Evolutionary conservation across 2,888 invertebrate genomes (phyloP).

Genomic region (Spialia ferax): DNA sequence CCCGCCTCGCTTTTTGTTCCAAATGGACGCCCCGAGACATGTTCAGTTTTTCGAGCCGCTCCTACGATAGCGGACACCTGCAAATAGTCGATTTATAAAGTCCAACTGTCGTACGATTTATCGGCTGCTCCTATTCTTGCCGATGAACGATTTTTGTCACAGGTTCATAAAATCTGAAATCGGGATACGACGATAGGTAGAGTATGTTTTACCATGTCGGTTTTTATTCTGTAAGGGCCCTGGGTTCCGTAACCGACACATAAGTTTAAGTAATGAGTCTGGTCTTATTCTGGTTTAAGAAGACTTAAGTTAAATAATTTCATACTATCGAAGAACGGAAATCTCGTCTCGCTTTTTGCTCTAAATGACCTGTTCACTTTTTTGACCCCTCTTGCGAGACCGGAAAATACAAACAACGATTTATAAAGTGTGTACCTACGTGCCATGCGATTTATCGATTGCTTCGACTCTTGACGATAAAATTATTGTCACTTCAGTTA

Average conservation of each 20-base stretch:
- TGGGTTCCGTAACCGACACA: too few species aligned
- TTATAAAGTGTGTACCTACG: constrained; percentile 23
- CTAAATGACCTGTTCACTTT: constrained; percentile 68
- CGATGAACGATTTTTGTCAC: neutral
- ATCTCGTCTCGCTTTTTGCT: constrained; percentile 75
- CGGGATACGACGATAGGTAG: too few species aligned
- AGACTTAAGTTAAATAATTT: constrained; percentile 62
- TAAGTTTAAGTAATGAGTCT: too few species aligned
- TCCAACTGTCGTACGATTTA: constrained; percentile 14
- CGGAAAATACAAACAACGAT: constrained; percentile 24
- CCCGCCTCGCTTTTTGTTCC: constrained; percentile 75
- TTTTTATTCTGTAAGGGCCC: too few species aligned
- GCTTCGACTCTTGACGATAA: constrained; percentile 5
- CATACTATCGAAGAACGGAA: constrained; percentile 77
- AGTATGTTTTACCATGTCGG: too few species aligned
- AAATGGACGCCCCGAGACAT: constrained; percentile 69
- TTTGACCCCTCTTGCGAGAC: constrained; percentile 44
- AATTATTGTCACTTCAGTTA: neutral
- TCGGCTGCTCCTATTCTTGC: constrained; percentile 2
- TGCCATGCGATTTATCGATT: constrained; percentile 2
- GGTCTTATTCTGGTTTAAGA: too few species aligned
- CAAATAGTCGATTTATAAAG: constrained; percentile 33
- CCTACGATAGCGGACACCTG: constrained; percentile 25
- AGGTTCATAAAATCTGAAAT: neutral
- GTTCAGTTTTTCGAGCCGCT: constrained; percentile 58